phyloP scores from a whole-genome alignment of 2,888 invertebrate genomes.

The Encarsia formosa region DNA sequence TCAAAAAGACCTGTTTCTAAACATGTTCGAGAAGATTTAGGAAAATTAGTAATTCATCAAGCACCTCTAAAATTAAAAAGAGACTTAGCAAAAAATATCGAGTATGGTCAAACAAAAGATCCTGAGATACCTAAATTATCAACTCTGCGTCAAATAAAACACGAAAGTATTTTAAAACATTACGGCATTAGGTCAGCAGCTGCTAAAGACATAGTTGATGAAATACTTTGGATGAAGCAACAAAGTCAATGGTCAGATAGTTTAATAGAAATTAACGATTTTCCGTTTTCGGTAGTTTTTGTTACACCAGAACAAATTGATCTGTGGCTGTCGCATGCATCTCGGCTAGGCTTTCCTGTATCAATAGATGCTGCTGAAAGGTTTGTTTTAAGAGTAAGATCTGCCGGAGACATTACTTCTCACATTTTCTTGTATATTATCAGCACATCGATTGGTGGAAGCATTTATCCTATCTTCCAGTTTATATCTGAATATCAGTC shows the following conservation, averaged over 20 bases:
- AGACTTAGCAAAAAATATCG: background rate
- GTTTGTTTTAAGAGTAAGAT: constrained; percentile 1
- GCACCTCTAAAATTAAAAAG: background rate
- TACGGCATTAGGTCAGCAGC: background rate
- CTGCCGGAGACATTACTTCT: background rate
- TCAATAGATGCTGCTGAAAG: background rate
- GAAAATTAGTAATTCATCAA: background rate
- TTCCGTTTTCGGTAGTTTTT: background rate
- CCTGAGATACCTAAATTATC: background rate
- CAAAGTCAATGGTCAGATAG: background rate
- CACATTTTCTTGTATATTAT: constrained; percentile 5
- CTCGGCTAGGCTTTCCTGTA: background rate
- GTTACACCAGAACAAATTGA: background rate
- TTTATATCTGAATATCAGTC: constrained; percentile 5
- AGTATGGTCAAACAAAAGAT: constrained; percentile 1
- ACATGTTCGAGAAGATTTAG: background rate
- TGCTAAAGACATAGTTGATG: background rate
- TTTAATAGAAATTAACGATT: background rate
- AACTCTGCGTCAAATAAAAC: background rate
- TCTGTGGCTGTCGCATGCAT: background rate
- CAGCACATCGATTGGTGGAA: background rate
- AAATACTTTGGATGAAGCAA: background rate
- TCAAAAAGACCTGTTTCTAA: background rate
- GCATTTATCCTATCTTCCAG: constrained; percentile 2
- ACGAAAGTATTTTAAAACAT: background rate